phyloP scores from a whole-genome alignment of 2,797 vertebrate genomes.

The Clarias pachynema region DNA sequence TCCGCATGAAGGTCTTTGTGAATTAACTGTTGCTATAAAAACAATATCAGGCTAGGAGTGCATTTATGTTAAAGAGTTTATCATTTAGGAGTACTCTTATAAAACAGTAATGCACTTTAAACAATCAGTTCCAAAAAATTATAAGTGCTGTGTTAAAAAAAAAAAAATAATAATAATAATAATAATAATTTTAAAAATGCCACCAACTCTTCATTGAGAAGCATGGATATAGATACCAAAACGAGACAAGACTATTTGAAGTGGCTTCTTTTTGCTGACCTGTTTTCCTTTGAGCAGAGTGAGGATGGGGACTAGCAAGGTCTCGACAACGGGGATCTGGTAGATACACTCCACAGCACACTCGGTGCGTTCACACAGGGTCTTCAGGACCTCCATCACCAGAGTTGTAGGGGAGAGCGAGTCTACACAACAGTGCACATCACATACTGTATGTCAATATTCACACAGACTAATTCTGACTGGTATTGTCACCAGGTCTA shows the following conservation, averaged over 20 bases:
- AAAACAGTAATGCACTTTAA: not conserved
- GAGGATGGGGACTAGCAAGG: conserved; percentile 82
- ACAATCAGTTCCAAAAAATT: not conserved
- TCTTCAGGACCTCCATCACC: conserved; percentile 85
- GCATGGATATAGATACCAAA: not conserved
- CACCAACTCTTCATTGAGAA: not conserved
- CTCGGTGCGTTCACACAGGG: conserved; percentile 86
- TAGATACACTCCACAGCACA: conserved; percentile 84
- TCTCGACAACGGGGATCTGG: conserved; percentile 75
- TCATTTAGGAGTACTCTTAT: not conserved
- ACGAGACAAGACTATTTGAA: not conserved
- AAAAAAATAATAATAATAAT: not conserved
- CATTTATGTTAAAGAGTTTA: not conserved
- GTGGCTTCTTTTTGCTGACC: conserved; percentile 70
- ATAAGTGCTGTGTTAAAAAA: not conserved
- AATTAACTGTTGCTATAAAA: not conserved
- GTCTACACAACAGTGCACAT: conserved; percentile 67
- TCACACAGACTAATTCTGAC: not conserved
- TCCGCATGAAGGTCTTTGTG: not conserved
- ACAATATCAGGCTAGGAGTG: not conserved
- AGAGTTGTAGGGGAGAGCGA: conserved; percentile 82
- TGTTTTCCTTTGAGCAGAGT: conserved; percentile 78
- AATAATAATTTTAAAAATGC: not conserved
- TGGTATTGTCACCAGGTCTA: not conserved
- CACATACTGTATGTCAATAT: conserved; percentile 4